Base-by-base conservation (phyloP, 2,797 vertebrate genomes). In the Falco berigora region DNA sequence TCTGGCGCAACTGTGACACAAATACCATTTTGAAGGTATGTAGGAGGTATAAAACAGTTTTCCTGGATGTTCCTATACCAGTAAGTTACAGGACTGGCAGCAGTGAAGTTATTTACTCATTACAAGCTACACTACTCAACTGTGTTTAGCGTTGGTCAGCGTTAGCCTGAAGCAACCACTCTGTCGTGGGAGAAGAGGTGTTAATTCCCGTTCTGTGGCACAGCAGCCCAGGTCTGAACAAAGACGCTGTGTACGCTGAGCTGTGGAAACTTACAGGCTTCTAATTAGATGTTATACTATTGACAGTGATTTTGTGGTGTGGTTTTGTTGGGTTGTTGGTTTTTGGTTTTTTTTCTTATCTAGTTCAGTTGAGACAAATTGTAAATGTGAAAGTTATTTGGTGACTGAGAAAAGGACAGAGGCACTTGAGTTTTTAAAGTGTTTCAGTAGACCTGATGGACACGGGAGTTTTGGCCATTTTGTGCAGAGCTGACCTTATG, bases 11-110 rank as follows among this genome's bases (percentile, higher is more conserved):
- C 92, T 96, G 90, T 86, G 92, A 94, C 68, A 73, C 58, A 68
- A 92, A 68, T 84, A 52, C 36, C 42, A 56, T 63, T 44, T 63
- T 78, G 74, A 63, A 84, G 15, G 24, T 55, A 67, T 38, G 78
- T 84, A 96, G 86, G 93, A 96, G 88, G 56, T 91, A 92, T 67
- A 79, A 92, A 96, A 88, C 56, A 96, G 90, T 96, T 97, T 96
- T 96, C 44, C 94, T 83, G 94, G 85, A 67, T 96, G 78, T 81
- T 97, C 69, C 62, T 96, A 6, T 86, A 87, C 25, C 58, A 74
- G 61, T 50, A 95, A 90, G 78, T 94, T 94, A 72, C 52, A 94
- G 88, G 78, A 52, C 66, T 97, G 89, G 88, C 72, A 95, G 71
- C 30, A 40, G 24, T 86, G 53, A 44, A 49, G 32, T 86, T 94